A percentile compares a stretch with the other conserved stretches of the same genome.
phyloP scores from a whole-genome alignment of 2,113 vertebrate genomes.

The Crotalus helleri region DNA sequence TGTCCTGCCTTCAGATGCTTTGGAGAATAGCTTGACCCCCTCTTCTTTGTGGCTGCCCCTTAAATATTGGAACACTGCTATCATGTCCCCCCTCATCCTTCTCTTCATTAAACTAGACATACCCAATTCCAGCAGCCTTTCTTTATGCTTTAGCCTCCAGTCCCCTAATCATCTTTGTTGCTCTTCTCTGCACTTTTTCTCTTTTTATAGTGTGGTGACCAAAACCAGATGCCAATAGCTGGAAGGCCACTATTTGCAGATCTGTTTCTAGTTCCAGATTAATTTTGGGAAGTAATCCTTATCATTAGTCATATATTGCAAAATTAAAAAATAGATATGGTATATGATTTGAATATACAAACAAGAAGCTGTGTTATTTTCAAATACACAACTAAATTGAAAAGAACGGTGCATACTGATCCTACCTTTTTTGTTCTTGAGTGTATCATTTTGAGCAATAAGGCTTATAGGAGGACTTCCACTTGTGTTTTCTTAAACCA shows the following conservation, averaged over 20 bases:
- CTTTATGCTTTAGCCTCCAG: background rate
- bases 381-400: background rate
- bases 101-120: background rate
- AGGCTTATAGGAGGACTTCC: background rate
- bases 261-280: background rate
- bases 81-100: background rate
- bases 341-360: background rate
- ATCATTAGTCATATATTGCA: background rate
- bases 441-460: background rate
- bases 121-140: background rate
- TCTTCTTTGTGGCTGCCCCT: background rate
- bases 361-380: background rate
- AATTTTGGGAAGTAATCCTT: background rate
- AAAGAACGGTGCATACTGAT: background rate
- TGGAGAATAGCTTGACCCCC: background rate
- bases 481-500: background rate
- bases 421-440: background rate
- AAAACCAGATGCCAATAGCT: background rate
- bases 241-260: background rate
- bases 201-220: background rate
- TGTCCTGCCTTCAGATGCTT: background rate
- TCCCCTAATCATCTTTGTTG: background rate
- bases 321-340: background rate
- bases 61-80: background rate
- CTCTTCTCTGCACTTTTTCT: background rate